A percentile compares a stretch with the other conserved stretches of the same genome.
These are phyloP conservation scores for Liasis olivaceus DNA, from an alignment of 2,797 vertebrate species.

Conservation along the genomic window DNA sequence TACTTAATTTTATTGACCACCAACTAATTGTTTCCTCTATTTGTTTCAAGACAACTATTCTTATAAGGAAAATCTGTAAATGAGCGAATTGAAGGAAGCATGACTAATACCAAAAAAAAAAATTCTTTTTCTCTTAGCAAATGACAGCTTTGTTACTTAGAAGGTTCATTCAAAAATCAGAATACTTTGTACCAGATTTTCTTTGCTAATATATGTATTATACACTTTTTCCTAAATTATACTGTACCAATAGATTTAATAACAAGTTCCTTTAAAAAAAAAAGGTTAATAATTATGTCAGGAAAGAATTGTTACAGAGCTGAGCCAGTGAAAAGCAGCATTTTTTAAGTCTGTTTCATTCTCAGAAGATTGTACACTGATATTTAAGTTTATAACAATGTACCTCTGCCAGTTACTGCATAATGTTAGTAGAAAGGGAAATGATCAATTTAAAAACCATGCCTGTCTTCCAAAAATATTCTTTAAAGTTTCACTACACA, in stretches of 20 bases:
- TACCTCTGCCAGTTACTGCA: not conserved
- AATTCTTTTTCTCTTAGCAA: not conserved
- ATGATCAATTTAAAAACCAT: not conserved
- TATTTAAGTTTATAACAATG: not conserved
- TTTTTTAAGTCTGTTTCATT: not conserved
- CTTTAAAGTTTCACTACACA: not conserved
- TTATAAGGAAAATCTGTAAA: constrained; percentile 27
- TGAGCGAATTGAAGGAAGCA: constrained; percentile 26
- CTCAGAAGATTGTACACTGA: not conserved
- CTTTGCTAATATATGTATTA: not conserved
- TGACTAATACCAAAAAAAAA: constrained; percentile 24
- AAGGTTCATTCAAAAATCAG: constrained; percentile 2
- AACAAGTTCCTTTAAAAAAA: not conserved
- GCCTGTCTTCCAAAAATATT: not conserved
- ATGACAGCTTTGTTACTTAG: constrained; percentile 5
- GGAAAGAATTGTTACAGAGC: not conserved
- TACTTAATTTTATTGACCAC: not conserved
- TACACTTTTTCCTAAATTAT: not conserved
- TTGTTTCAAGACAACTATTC: constrained; percentile 20
- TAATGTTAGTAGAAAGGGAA: not conserved
- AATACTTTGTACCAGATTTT: not conserved
- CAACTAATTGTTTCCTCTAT: constrained; percentile 30
- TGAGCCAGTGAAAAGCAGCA: not conserved
- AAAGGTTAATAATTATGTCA: not conserved
- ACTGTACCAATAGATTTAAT: not conserved